Evolutionary conservation across 2,797 vertebrate genomes (phyloP).

Genomic region (Gadopsis marmoratus): DNA sequence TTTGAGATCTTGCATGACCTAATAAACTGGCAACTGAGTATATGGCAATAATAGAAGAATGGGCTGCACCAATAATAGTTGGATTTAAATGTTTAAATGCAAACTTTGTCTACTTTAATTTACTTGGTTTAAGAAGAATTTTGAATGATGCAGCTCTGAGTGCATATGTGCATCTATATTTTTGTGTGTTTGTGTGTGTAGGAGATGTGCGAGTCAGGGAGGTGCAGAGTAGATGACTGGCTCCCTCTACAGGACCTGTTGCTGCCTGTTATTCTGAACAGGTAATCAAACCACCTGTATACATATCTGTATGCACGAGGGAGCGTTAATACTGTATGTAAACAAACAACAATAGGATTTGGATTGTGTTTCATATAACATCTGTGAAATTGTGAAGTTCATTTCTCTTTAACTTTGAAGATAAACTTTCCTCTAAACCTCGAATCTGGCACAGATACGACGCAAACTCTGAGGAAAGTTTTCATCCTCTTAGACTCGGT

Average conservation of each 20-base stretch:
- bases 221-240: constrained; percentile 75
- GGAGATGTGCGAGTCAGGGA: constrained; percentile 86
- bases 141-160: constrained; percentile 13
- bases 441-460: constrained; percentile 66
- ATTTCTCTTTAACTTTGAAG: constrained; percentile 60
- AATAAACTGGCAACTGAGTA: constrained; percentile 13
- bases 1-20: background rate
- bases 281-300: constrained; percentile 75
- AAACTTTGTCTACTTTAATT: constrained; percentile 20
- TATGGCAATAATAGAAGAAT: background rate
- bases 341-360: constrained; percentile 24
- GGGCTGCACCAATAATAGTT: background rate
- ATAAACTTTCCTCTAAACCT: constrained; percentile 67
- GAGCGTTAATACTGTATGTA: constrained; percentile 15
- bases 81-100: constrained; percentile 12
- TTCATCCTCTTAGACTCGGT: constrained; percentile 77
- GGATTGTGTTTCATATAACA: constrained; percentile 51
- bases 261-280: constrained; percentile 86
- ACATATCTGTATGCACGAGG: constrained; percentile 2
- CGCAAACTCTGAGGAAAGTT: constrained; percentile 62
- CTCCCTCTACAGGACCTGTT: constrained; percentile 86
- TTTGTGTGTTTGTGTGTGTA: constrained; percentile 61
- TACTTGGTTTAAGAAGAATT: background rate
- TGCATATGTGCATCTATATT: constrained; percentile 9
- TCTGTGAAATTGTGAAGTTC: constrained; percentile 74